Base-by-base conservation (phyloP, 1,140 invertebrate genomes). In the Lineus longissimus region DNA sequence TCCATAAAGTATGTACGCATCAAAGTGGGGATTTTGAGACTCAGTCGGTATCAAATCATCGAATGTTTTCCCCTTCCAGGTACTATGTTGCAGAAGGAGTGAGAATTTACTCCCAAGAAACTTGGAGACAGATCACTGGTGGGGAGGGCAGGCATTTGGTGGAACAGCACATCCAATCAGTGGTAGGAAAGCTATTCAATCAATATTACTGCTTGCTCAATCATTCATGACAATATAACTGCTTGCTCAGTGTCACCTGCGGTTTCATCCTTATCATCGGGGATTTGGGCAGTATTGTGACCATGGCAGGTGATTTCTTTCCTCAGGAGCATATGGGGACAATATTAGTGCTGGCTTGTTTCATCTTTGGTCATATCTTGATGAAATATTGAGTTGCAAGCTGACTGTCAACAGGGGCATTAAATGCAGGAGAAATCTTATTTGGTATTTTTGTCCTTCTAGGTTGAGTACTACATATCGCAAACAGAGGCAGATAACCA, bases 51-150 rank as follows among this genome's bases (percentile, higher is more conserved):
- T 36, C 33, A 15, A 15, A 15, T 36, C 15, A 36, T 36, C 33
- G 15, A 36, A 7, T 36, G 33, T 4, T 4, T 15, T 36, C 15
- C 33, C 15, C 22, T 55, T 72, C 54, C 66, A 84, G 85, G 63
- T 87, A 87, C 72, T 87, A 86, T 71, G 78, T 86, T 41, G 85
- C 86, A 40, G 86, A 86, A 70, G 85, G 85, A 47, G 85, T 87
- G 2, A 70, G 84, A 33, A 81, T 86, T 15, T 86, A 86, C 68
- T 85, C 84, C 30, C 86, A 87, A 73, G 84, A 86, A 68, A 85
- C 85, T 1, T 87, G 86, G 86, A 72, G 79, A 56, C 78, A 76
- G 63, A 75, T 86, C 11, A 83, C 84, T 23, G 81, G 77, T 11
- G 74, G 75, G 23, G 72, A 78, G 58, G 86, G 86, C 2, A 80